Base-by-base conservation (phyloP, 2,888 invertebrate species). In the Mylabris sibirica region DNA sequence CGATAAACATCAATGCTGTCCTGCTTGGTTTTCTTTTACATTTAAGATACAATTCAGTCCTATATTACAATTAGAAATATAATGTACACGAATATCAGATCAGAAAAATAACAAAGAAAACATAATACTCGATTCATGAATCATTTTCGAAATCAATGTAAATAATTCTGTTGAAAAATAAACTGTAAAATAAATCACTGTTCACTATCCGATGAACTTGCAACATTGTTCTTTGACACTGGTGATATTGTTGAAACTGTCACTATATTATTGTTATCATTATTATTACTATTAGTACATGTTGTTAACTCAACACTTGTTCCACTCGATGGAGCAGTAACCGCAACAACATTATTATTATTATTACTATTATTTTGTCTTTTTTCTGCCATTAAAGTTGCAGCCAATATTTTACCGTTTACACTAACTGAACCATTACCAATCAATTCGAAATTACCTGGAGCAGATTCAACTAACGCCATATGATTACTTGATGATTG, bases 381-480 rank as follows among this genome's bases (percentile, higher is more conserved):
- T 61, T 72, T 75, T 34, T 69, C 72, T 12, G 76, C 70, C 24
- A 76, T 70, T 20, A 75, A 73, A 24, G 73, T 75, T 60, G 78
- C 68, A 8, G 77, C 72, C 63, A 76, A 71, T n/a, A 79, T 69
- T 70, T 80, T 81, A 20, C 79, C 79, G 26, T 76, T 72, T n/a
- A 79, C 69, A 4, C 75, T 69, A 12, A 78, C 75, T 2, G 78
- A 76, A 17, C 78, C 75, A 60, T 76, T 79, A 61, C 77, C 77
- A 22, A 80, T 70, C 12, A 83, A 70, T 72, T 83, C 82, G 67
- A 75, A 83, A 67, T 80, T 81, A 44, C 83, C 83, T 0, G 82
- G 81, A 0, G 80, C 77, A 0, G 81, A 78, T 72, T 82, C 82
- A 38, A 82, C 80, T 62, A 83, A 75, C 22, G 82, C 81, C 66